Evolutionary conservation across 2,797 vertebrate species (phyloP).

Genomic region (Esox lucius): DNA sequence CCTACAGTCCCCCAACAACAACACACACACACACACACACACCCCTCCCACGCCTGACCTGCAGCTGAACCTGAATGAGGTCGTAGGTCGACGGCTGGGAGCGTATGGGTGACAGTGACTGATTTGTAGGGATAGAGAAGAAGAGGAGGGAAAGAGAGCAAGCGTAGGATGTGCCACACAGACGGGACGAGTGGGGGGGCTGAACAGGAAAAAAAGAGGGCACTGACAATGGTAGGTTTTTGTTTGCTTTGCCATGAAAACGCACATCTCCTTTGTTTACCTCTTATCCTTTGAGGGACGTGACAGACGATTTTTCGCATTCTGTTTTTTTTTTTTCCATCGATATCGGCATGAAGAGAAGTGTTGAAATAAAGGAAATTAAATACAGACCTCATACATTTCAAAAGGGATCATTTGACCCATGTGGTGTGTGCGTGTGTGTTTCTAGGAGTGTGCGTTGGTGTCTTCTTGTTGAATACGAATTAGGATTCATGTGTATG

Average conservation of each 20-base stretch:
- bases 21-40: slow-evolving; percentile 16
- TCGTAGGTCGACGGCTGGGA: slow-evolving; percentile 44
- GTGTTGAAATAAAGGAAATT: neutral
- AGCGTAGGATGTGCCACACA: slow-evolving; percentile 24
- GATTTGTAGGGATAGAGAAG: slow-evolving; percentile 33
- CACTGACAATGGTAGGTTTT: neutral
- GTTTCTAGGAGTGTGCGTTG: neutral
- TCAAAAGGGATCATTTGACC: slow-evolving; percentile 4
- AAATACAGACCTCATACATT: slow-evolving; percentile 9
- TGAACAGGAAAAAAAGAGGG: slow-evolving; percentile 7
- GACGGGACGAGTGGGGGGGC: slow-evolving; percentile 18
- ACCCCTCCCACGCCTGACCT: slow-evolving; percentile 43
- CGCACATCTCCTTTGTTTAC: neutral
- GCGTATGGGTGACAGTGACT: slow-evolving; percentile 43
- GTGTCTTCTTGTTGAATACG: slow-evolving; percentile 8
- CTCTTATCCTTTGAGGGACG: neutral
- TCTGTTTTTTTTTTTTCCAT: neutral
- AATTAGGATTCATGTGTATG: slow-evolving; percentile 9
- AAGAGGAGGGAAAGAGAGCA: slow-evolving; percentile 12
- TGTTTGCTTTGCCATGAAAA: neutral
- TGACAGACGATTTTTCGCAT: neutral
- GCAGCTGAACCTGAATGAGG: slow-evolving; percentile 47
- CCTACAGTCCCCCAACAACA: slow-evolving; percentile 5
- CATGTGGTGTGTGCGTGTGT: neutral
- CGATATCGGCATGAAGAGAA: neutral